These are phyloP conservation scores for Orchesellides sinensis DNA, from an alignment of 2,888 invertebrate genomes.

Conservation along the genomic window DNA sequence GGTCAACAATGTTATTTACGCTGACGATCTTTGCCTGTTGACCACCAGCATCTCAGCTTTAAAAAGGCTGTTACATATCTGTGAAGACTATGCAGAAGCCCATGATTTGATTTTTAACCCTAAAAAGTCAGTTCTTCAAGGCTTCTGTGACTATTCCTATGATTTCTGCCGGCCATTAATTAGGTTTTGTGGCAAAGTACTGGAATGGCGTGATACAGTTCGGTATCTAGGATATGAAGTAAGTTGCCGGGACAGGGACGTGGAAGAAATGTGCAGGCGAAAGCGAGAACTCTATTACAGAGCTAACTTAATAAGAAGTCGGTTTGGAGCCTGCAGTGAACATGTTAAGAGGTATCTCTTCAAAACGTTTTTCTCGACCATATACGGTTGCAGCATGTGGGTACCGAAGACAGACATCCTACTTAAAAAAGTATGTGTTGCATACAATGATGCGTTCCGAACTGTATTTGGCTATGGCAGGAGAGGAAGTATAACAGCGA, in stretches of 20 bases:
- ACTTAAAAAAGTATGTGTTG: neutral
- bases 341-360: constrained; percentile 8
- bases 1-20: neutral
- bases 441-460: constrained; percentile 33
- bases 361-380: constrained; percentile 1
- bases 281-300: neutral
- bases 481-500: constrained; percentile 2
- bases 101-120: constrained; percentile 2
- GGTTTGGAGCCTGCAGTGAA: neutral
- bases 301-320: neutral
- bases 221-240: neutral
- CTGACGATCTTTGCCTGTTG: constrained; percentile 17
- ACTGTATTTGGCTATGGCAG: constrained; percentile 8
- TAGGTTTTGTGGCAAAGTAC: neutral
- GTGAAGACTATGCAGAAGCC: neutral
- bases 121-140: neutral
- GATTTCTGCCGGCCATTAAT: neutral
- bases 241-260: neutral
- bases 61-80: neutral
- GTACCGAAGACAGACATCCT: neutral
- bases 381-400: constrained; percentile 28
- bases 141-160: neutral
- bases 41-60: neutral
- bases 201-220: constrained; percentile 1
- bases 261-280: neutral